Evolutionary conservation across 1,140 invertebrate species (phyloP).

Genomic region (Fopius arisanus): DNA sequence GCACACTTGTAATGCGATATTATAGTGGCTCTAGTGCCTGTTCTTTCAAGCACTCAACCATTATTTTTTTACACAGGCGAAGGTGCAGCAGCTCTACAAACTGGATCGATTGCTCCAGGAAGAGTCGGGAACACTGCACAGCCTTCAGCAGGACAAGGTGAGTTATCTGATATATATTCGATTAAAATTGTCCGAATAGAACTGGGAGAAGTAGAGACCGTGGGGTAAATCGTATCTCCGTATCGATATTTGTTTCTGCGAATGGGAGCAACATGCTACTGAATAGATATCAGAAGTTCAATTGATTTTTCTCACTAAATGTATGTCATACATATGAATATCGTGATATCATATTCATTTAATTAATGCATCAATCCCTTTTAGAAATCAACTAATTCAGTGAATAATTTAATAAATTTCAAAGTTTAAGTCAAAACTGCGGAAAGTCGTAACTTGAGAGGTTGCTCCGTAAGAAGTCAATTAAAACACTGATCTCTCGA

Average conservation of each 20-base stretch:
- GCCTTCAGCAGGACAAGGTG: slow-evolving; percentile 84
- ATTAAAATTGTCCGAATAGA: background rate
- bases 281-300: background rate
- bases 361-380: too few species aligned
- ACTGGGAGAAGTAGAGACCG: background rate
- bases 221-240: background rate
- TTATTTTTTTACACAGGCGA: slow-evolving; percentile 67
- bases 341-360: too few species aligned
- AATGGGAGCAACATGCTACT: background rate
- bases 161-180: slow-evolving; percentile 31
- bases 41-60: slow-evolving; percentile 18
- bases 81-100: slow-evolving; percentile 82
- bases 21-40: background rate
- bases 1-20: slow-evolving; percentile 3
- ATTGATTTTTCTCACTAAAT: too few species aligned
- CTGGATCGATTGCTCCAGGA: slow-evolving; percentile 86
- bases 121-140: slow-evolving; percentile 83
- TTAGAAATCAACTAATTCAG: too few species aligned
- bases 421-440: too few species aligned
- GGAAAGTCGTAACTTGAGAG: too few species aligned
- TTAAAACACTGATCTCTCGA: too few species aligned
- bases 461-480: too few species aligned
- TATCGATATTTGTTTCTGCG: background rate
- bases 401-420: too few species aligned
- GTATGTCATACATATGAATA: too few species aligned